Evolutionary conservation across 1,140 invertebrate species (phyloP).

Genomic region (Galendromus occidentalis): DNA sequence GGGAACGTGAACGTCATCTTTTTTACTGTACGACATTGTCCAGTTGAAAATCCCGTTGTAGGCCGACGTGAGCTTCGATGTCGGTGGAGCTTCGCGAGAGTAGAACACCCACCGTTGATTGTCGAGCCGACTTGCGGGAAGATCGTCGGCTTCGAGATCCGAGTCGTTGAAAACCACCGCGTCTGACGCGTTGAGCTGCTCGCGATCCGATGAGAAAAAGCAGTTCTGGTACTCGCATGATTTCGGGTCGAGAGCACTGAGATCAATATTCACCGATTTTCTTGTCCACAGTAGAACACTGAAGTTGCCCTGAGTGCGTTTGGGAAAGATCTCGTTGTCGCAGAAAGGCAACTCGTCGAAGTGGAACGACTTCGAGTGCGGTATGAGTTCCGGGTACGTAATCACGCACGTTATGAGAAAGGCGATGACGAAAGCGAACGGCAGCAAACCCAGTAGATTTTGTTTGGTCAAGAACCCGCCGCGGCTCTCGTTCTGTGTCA

Average conservation of each 20-base stretch:
- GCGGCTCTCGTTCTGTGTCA: conserved; percentile 15
- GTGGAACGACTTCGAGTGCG: background rate
- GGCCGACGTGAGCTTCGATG: conserved; percentile 15
- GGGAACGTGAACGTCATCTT: conserved; percentile 18
- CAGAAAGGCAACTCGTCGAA: background rate
- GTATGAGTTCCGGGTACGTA: background rate
- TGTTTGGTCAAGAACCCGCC: conserved; percentile 15
- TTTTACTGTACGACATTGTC: conserved; percentile 25
- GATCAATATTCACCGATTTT: conserved; percentile 21
- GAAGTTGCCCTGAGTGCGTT: background rate
- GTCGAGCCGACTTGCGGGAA: background rate
- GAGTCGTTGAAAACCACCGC: conserved; percentile 18
- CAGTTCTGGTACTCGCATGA: conserved; percentile 10
- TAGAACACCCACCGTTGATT: conserved; percentile 19
- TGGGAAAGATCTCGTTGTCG: background rate
- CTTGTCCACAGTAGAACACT: conserved; percentile 11
- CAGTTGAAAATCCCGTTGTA: conserved; percentile 22
- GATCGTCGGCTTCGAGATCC: conserved; percentile 14
- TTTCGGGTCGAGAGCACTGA: conserved; percentile 16
- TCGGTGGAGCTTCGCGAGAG: conserved; percentile 17
- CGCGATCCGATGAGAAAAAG: conserved; percentile 13
- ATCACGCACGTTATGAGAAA: background rate
- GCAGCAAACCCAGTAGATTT: background rate
- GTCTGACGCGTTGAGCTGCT: conserved; percentile 12
- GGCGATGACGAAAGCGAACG: background rate